Evolutionary conservation across 1,140 invertebrate genomes (phyloP), one percentile per base, ranked within the genome.

Genomic region (Wasmannia auropunctata): DNA sequence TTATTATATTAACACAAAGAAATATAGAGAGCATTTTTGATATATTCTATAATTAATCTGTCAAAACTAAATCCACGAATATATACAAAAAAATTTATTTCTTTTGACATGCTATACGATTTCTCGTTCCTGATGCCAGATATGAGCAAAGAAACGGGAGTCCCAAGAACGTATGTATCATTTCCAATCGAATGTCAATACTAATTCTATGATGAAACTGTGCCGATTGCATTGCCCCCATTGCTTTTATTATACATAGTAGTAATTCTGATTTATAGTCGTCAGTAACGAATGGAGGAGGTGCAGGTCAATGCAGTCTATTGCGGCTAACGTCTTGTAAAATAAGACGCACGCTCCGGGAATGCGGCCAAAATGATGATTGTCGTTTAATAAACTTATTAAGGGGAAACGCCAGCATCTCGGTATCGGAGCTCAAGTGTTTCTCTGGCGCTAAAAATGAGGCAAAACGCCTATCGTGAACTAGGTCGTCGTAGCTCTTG

Each of bases 311-410:
- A 93, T 90, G 84, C 69, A 89, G 90, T 76, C 85, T 91, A 92
- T 93, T 93, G 91, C 90, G 86, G 88, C 90, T 91, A 92, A 91
- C 88, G 86, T 86, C 58, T 92, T 88, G 70, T 91, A 88, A 91
- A 89, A 88, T 91, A 90, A 88, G 91, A 90, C 88, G 88, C 86
- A 75, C 72, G 81, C 85, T 92, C 74, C 49, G 74, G 81, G 92
- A 93, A 93, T 93, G 92, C 93, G 93, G 93, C 92, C 93, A 93
- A 93, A 93, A 93, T 89, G 89, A 93, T 93, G 87, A 92, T 91
- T 90, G 90, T 91, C 88, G 87, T 92, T 86, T 92, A 91, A 93
- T 91, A 92, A 92, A 92, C 76, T 88, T 91, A 91, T 92, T 90
- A 88, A 91, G 81, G 86, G 67, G 85, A 87, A 91, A 90, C 63